Evolutionary conservation across 2,888 invertebrate species (phyloP), one percentile per base, ranked within the genome.

Genomic region (Lypha dubia): DNA sequence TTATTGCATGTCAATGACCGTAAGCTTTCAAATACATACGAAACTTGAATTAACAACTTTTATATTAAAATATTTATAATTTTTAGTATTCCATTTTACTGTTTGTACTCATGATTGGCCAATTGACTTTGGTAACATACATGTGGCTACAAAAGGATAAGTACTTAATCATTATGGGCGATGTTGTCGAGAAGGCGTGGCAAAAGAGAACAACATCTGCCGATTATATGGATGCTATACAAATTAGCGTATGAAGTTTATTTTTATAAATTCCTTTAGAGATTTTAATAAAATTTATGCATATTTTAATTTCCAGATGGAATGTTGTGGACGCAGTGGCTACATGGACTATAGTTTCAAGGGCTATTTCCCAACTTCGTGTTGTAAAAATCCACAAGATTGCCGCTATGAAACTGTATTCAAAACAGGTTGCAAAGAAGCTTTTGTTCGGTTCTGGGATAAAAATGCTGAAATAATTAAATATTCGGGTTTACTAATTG

Each of bases 1-100:
- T 91, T 95, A 97, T 91, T 97, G 97, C 93, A 96, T 97, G 95
- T 94, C 96, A 83, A 94, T 96, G 92, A 96, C 96, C 89, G 97
- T 97, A 93, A 94, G 94, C 81, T 49, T 7, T 20, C 11, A 8
- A 24, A 11, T 32, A 11, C 17, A 17, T 41, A n/a, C 35, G 15
- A 11, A 17, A 44, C 28, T 15, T n/a, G 0, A 28, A n/a, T 46
- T 46, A 15, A 17, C 4, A 70, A 3, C 13, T 44, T n/a, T 44
- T 3, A 44, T 5, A 38, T 38, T 38, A 4, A 38, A 44, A 46
- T n/a, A 46, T 46, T 44, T 44, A 13, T 46, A n/a, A 2, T 24
- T 79, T 71, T 17, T 92, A 96, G 96, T 96, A 95, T 91, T 94
- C 96, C 22, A 93, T 95, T 87, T 93, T 96, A 90, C 92, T 96